Base-by-base conservation (phyloP, 2,113 vertebrate species). In the Sceloporus undulatus region DNA sequence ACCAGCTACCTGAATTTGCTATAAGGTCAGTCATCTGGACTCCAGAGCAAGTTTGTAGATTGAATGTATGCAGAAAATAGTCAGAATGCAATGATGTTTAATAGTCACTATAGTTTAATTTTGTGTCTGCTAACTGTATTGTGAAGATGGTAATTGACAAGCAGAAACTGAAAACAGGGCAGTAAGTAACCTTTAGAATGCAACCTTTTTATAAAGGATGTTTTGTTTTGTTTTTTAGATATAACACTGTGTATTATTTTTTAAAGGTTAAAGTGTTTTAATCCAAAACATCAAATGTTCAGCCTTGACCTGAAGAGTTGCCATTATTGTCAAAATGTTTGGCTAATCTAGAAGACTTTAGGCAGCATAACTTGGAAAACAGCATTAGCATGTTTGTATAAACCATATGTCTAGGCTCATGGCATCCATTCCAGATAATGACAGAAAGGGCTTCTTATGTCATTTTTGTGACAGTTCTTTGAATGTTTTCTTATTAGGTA, bases 401-500 rank as follows among this genome's bases (percentile, higher is more conserved):
- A 95, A 90, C 91, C 87, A 77, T 89, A 86, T 90, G 91, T 93
- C 94, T 87, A 93, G 93, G 95, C 95, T 92, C 91, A 90, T 90
- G 90, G 88, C 84, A 81, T 95, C 93, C 94, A 92, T 95, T 93
- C 95, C 90, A 92, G 93, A 93, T 89, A 93, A 89, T 66, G 88
- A 83, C 62, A 82, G 91, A 93, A 95, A 89, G 88, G 87, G 77
- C 94, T 94, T 90, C 86, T 88, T 91, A 73, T 75, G 88, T 94
- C 92, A 92, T 93, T 93, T 83, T 79, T 87, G 73, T 92, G 85
- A 91, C 88, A 65, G 87, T 52, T 96, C 91, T 10, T 93, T 93
- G 88, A 95, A 92, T 94, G 94, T 95, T 95, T 95, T 96, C 86
- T 95, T 95, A 87, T 93, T 95, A 95, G 89, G 94, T 91, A 91